These are phyloP conservation scores for Sitobion miscanthi DNA, from an alignment of 1,140 invertebrate genomes.

Conservation along the genomic window DNA sequence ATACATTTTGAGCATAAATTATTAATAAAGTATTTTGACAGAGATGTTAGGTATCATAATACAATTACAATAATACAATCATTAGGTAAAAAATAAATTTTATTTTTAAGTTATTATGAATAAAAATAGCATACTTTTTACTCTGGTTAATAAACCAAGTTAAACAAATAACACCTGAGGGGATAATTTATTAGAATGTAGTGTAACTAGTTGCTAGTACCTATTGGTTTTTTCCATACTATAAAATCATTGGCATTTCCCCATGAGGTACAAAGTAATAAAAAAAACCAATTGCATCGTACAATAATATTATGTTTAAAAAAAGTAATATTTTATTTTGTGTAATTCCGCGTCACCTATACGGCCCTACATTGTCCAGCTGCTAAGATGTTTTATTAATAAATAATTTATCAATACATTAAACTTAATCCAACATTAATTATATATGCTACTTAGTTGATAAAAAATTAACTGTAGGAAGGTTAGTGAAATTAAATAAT, in stretches of 20 bases:
- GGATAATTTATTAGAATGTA: not conserved
- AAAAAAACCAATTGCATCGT: not conserved
- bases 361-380: not conserved
- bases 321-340: not conserved
- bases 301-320: not conserved
- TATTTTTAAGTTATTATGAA: not conserved
- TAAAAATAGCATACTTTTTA: not conserved
- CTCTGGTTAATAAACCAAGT: not conserved
- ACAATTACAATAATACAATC: not conserved
- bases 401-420: not conserved
- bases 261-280: not conserved
- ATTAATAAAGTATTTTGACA: not conserved
- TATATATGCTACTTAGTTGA: not conserved
- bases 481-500: not conserved
- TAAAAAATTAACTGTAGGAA: not conserved
- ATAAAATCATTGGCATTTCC: not conserved
- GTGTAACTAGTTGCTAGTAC: not conserved
- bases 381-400: not conserved
- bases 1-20: not conserved
- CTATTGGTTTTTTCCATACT: constrained; percentile 2
- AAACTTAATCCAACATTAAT: not conserved
- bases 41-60: not conserved
- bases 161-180: not conserved
- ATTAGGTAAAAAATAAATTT: not conserved
- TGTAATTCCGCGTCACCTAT: not conserved